Evolutionary conservation across 2,888 invertebrate genomes (phyloP), one percentile per base, ranked within the genome.

Genomic region (Trissonchulus latispiculum): DNA sequence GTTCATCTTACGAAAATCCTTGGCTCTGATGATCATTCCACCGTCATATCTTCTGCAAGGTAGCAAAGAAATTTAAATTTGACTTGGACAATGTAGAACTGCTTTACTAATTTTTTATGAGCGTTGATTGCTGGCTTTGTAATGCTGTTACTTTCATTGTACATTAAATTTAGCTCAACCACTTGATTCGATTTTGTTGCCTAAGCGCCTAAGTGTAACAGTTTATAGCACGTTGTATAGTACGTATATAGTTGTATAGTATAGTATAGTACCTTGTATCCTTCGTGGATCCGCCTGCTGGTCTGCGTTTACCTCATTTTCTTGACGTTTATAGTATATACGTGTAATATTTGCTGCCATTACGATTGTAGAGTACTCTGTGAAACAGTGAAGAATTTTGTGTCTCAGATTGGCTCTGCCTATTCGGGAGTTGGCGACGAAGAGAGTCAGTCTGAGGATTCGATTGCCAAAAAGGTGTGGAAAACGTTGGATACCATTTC

Each of bases 1-100:
- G 88, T 88, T 67, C 91, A 93, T 82, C 86, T 95, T 76, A 90
- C 92, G 74, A 91, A 91, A 79, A 92, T 95, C 80, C 88, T 95
- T 77, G 91, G 91, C 80, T 90, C 91, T 8, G 89, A 91, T 81
- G 90, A 91, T 79, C 89, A 90, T 74, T 87, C 88, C 72, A 87
- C 89, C 59, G 87, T 91, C 74, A 86, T 91, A 68, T 86, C 88
- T 70, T 90, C 90, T 69, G 90, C 90, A 71, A 90, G 90, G 89
- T 89, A 81, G 85, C 86, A n/a, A 15, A 15, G 31, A 33, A 8
- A 33, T 72, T 72, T 70, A 28, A 23, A 59, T 59, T 71, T 69
- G 69, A 15, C n/a, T 18, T 31, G 18, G 66, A n/a, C n/a, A n/a
- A n/a, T n/a, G n/a, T n/a, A n/a, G n/a, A n/a, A n/a, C n/a, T n/a